Base-by-base conservation (phyloP, 2,888 invertebrate genomes). In the Amblyjoppa fuscipennis region DNA sequence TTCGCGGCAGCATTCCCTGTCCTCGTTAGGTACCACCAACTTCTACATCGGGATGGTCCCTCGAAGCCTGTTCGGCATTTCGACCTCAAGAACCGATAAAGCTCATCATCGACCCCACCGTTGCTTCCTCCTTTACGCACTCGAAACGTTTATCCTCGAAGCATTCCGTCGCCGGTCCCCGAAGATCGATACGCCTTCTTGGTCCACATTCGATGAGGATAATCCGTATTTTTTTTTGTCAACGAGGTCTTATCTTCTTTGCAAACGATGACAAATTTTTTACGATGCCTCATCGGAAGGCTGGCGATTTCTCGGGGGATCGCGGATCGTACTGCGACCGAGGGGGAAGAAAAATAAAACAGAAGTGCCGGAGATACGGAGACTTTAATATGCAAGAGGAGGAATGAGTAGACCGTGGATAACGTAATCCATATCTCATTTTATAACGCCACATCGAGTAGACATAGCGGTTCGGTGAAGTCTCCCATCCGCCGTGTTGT, bases 1-100 rank as follows among this genome's bases (percentile, higher is more conserved):
- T 64, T 51, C 38, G 49, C 56, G 38, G 71, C 31, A n/a, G 41
- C 28, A 73, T 76, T 51, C 20, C 49, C 49, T 31, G 6, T 34
- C 7, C 1, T 59, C 59, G 59, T 59, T 28, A 11, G 20, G 16
- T 45, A n/a, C 13, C 5, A 16, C 31, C 28, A 0, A 20, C 49
- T 45, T 45, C 34, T 16, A 45, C 28, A 11, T 59, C 59, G 59
- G 59, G 59, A 16, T n/a, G 41, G 20, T 34, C 53, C 38, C 13
- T 20, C 38, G 13, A 59, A 74, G 13, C 7, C 20, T 7, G n/a
- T 25, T 61, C 49, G 49, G 61, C n/a, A 31, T 61, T 6, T 51
- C 51, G 49, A 51, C 38, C 59, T 41, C 28, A 6, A 56, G n/a
- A 34, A 34, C 64, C 64, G 64, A 38, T 38, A 38, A n/a, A 38